phyloP scores from a whole-genome alignment of 2,888 invertebrate genomes.

The Lysandra coridon region DNA sequence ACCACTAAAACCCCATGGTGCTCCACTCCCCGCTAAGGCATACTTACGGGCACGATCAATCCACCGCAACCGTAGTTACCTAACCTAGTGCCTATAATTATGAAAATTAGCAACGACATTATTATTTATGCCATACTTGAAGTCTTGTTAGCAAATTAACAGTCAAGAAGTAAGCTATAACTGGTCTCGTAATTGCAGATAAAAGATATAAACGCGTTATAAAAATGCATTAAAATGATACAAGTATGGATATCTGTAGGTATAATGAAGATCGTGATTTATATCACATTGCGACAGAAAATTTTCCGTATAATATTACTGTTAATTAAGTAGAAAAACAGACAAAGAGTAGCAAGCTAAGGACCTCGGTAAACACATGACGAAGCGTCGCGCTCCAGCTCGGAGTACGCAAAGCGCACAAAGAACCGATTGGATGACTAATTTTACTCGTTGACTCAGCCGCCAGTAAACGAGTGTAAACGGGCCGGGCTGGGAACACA shows the following conservation, averaged over 20 bases:
- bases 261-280: not conserved
- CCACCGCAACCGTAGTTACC: no score
- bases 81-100: not conserved
- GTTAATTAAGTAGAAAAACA: slow-evolving; percentile 13
- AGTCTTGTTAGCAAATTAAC: not conserved
- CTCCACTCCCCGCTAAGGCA: no score
- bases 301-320: not conserved
- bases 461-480: slow-evolving; percentile 41
- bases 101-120: not conserved
- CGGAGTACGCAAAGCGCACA: slow-evolving; percentile 38
- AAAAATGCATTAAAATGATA: not conserved
- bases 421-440: slow-evolving; percentile 45
- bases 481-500: slow-evolving; percentile 60
- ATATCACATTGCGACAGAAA: slow-evolving; percentile 13
- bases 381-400: slow-evolving; percentile 39
- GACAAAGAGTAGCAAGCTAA: slow-evolving; percentile 14
- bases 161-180: not conserved
- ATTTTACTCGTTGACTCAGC: slow-evolving; percentile 43
- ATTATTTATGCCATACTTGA: not conserved
- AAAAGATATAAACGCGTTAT: not conserved
- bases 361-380: slow-evolving; percentile 41
- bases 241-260: not conserved
- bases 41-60: no score
- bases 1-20: no score
- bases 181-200: not conserved